These are phyloP conservation scores for Brenthis ino DNA, from an alignment of 2,888 invertebrate genomes.

Conservation along the genomic window DNA sequence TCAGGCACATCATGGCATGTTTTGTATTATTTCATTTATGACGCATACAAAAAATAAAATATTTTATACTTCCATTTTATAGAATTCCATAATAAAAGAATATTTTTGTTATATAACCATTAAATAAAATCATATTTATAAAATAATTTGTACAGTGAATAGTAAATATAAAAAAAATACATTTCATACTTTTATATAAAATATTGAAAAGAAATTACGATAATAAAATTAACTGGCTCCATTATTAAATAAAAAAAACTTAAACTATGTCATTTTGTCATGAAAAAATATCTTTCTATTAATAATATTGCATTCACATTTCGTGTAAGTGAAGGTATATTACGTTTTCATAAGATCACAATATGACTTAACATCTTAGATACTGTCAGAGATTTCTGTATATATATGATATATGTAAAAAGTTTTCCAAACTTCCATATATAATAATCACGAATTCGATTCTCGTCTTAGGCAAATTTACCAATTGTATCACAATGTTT, in stretches of 20 bases:
- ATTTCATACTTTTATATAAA: constrained; percentile 1
- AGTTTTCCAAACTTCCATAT: not conserved
- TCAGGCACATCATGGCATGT: constrained; percentile 68
- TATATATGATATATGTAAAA: not conserved
- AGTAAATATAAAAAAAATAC: not conserved
- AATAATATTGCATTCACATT: constrained; percentile 11
- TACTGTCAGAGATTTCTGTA: not conserved
- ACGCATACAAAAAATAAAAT: constrained; percentile 4
- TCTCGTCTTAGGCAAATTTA: no score
- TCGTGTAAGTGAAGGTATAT: not conserved
- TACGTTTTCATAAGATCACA: no score
- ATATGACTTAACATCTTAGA: no score
- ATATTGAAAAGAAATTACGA: not conserved
- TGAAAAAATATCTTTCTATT: constrained; percentile 5
- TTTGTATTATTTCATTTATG: constrained; percentile 39
- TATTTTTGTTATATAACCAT: not conserved
- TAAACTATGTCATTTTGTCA: constrained; percentile 14
- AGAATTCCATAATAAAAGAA: not conserved
- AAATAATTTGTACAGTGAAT: constrained; percentile 11
- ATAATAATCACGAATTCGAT: no score
- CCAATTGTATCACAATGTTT: no score
- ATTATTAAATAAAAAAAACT: constrained; percentile 5
- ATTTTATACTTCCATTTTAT: not conserved
- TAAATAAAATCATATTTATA: not conserved
- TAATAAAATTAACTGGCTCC: constrained; percentile 16